phyloP scores from a whole-genome alignment of 1,140 invertebrate species.

The Bombus difficillimus region DNA sequence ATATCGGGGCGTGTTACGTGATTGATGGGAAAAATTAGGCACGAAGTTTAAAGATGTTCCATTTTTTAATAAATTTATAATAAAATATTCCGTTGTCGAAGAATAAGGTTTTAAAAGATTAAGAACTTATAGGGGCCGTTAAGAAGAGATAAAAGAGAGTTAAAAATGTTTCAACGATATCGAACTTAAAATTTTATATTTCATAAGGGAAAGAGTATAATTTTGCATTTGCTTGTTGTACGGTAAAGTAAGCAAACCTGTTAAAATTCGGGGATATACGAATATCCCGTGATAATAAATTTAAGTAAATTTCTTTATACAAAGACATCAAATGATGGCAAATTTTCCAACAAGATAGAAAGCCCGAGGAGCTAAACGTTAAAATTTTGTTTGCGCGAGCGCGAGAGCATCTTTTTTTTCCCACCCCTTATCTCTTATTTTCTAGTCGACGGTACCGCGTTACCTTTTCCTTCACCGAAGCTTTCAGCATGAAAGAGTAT shows the following conservation, averaged over 20 bases:
- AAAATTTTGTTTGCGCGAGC: slow-evolving; percentile 13
- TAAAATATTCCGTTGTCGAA: background rate
- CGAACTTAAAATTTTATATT: background rate
- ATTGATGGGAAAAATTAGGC: background rate
- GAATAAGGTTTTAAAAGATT: background rate
- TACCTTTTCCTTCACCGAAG: slow-evolving; percentile 12
- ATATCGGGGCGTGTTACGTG: background rate
- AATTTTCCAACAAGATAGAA: background rate
- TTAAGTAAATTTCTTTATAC: background rate
- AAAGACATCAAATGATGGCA: background rate
- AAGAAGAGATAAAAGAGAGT: background rate
- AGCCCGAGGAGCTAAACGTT: background rate
- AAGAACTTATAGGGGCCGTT: too few species aligned
- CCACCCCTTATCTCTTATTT: slow-evolving; percentile 38
- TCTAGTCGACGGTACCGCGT: slow-evolving; percentile 31
- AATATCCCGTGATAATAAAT: background rate
- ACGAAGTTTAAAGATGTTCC: background rate
- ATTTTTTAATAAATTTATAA: background rate
- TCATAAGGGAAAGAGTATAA: too few species aligned
- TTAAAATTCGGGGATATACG: background rate
- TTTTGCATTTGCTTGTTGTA: background rate
- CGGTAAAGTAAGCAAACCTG: background rate
- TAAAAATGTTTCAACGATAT: background rate
- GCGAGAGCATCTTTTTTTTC: background rate
- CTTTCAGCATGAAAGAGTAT: slow-evolving; percentile 45